These are phyloP conservation scores for Ptilodon capucinus DNA, from an alignment of 2,888 invertebrate species.

Conservation along the genomic window DNA sequence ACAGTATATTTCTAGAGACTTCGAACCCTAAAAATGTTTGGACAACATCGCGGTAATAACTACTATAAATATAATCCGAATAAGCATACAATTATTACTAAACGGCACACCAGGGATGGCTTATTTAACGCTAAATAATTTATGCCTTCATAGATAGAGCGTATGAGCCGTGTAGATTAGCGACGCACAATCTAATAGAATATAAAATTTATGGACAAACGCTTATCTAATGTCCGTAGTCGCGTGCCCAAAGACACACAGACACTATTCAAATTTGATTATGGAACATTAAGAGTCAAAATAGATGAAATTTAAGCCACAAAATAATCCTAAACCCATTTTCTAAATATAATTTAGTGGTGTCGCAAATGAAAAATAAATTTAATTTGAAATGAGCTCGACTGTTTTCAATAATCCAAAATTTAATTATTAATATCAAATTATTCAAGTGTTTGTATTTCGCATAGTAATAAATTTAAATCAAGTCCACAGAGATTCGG, in stretches of 20 bases:
- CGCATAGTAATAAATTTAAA: slow-evolving; percentile 1
- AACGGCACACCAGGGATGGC: slow-evolving; percentile 57
- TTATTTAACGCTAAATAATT: slow-evolving; percentile 65
- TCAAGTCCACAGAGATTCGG: neutral
- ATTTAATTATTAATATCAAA: slow-evolving; percentile 15
- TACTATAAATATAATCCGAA: slow-evolving; percentile 50
- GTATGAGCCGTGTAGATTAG: slow-evolving; percentile 54
- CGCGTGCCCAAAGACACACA: slow-evolving; percentile 63
- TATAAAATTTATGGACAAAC: slow-evolving; percentile 63
- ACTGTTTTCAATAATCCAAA: slow-evolving; percentile 14
- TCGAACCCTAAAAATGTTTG: too few species aligned
- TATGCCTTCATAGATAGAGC: slow-evolving; percentile 63
- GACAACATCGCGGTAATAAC: neutral
- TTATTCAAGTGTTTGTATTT: slow-evolving; percentile 9
- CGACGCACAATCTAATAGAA: slow-evolving; percentile 64
- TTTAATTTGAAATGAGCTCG: slow-evolving; percentile 20
- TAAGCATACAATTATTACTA: slow-evolving; percentile 71
- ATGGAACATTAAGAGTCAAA: slow-evolving; percentile 41
- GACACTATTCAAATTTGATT: slow-evolving; percentile 61
- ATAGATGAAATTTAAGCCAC: slow-evolving; percentile 25
- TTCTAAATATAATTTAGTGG: slow-evolving; percentile 31
- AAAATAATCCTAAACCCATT: slow-evolving; percentile 23
- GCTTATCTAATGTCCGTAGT: slow-evolving; percentile 62
- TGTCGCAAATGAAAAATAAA: slow-evolving; percentile 29
- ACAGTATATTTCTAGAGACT: too few species aligned